phyloP scores from a whole-genome alignment of 2,797 vertebrate species.

The Eulemur rubriventer region DNA sequence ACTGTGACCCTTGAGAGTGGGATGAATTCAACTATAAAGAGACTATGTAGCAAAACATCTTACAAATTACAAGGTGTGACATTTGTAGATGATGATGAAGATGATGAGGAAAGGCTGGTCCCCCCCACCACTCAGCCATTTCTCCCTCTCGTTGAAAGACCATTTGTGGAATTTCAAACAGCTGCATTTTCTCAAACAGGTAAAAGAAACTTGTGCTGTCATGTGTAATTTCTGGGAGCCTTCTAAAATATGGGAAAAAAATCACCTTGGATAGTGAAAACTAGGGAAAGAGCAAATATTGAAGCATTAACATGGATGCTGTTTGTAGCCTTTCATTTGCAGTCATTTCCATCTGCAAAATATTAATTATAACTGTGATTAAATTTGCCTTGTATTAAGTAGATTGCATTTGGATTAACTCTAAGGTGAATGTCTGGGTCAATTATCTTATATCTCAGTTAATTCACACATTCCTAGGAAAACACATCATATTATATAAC shows the following conservation, averaged over 20 bases:
- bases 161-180: not conserved
- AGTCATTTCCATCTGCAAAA: not conserved
- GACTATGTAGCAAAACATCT: not conserved
- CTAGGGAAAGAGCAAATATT: not conserved
- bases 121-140: not conserved
- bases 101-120: not conserved
- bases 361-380: slow-evolving; percentile 6
- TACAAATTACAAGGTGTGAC: not conserved
- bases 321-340: not conserved
- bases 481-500: not conserved
- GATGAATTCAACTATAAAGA: not conserved
- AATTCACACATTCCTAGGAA: not conserved
- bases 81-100: not conserved
- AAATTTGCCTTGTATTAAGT: not conserved
- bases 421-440: not conserved
- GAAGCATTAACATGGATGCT: not conserved
- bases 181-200: not conserved
- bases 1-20: not conserved
- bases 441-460: not conserved
- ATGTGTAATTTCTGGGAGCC: not conserved
- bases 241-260: not conserved
- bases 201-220: not conserved
- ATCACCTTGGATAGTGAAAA: not conserved
- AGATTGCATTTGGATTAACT: slow-evolving; percentile 29
- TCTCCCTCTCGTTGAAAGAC: not conserved